These are phyloP conservation scores for Rynchops niger DNA, from an alignment of 2,113 vertebrate species.

Conservation along the genomic window DNA sequence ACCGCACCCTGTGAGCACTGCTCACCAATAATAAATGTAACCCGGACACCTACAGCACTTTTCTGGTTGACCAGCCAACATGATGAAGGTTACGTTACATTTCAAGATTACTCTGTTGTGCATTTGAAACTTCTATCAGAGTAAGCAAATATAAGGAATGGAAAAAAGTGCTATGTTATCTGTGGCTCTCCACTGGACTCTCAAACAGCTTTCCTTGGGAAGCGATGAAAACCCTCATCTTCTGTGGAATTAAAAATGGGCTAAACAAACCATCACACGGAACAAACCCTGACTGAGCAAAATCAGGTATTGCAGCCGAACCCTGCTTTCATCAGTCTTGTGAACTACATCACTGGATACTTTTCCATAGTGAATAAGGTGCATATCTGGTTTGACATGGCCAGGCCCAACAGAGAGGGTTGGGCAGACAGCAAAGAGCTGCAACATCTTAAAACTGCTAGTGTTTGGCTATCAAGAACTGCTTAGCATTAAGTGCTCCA, in stretches of 20 bases:
- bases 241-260: neutral
- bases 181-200: neutral
- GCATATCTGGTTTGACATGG: neutral
- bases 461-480: neutral
- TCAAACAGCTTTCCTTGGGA: neutral
- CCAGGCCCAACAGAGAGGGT: neutral
- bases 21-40: neutral
- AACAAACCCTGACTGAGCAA: neutral
- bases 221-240: neutral
- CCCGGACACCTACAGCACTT: neutral
- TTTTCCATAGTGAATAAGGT: neutral
- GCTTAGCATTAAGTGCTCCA: neutral
- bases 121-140: neutral
- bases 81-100: fast-evolving
- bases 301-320: neutral
- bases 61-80: neutral
- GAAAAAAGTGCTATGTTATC: neutral
- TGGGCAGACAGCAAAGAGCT: neutral
- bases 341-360: neutral
- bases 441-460: neutral
- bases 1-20: neutral
- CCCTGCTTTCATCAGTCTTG: neutral
- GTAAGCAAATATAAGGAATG: neutral
- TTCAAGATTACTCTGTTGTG: neutral
- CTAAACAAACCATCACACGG: neutral